phyloP scores from a whole-genome alignment of 2,113 vertebrate species.

The western clawed frog (Xenopus tropicalis) region UCB_Xtro_10.0 CM004448.2:61361501-61362000 shows the following conservation, averaged over 20 bases:
- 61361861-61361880: constrained; percentile 21
- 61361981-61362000: too few relatives aligned
- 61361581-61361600: too few relatives aligned
- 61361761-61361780: constrained; percentile 3
- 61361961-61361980: not conserved
- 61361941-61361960: constrained; percentile 7
- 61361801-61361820: constrained; percentile 1
- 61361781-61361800: constrained; percentile 12
- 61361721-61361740: not conserved
- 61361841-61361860: constrained; percentile 11
- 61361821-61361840: constrained; percentile 7
- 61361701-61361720: too few relatives aligned
- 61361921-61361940: not conserved
- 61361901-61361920: constrained; percentile 11
- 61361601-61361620: too few relatives aligned
- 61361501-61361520: too few relatives aligned
- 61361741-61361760: not conserved
- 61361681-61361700: too few relatives aligned
- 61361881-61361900: constrained; percentile 20
- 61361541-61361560: too few relatives aligned
- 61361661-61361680: too few relatives aligned
- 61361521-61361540: too few relatives aligned
- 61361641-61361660: too few relatives aligned
- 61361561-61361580: too few relatives aligned
- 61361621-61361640: too few relatives aligned